These are phyloP conservation scores for Dasyurus viverrinus DNA, from an alignment of 2,113 vertebrate genomes.

Conservation along the genomic window DNA sequence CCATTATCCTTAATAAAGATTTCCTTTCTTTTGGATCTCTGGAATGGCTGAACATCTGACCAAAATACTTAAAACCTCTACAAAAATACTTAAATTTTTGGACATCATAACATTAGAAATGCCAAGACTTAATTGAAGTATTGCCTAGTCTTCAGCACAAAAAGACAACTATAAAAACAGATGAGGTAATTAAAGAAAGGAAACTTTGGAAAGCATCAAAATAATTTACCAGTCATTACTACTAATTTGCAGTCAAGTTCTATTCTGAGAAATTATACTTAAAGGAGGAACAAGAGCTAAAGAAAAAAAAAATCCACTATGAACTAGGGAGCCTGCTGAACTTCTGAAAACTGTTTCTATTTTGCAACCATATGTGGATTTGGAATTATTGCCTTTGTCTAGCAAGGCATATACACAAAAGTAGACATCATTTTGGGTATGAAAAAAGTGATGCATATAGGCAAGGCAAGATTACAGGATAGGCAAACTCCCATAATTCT, in stretches of 20 bases:
- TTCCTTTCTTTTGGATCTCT: slow-evolving; percentile 39
- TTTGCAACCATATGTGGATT: slow-evolving; percentile 47
- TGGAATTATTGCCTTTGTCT: not conserved
- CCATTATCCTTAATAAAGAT: slow-evolving; percentile 23
- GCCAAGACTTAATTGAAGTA: slow-evolving; percentile 50
- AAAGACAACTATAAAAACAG: slow-evolving; percentile 83
- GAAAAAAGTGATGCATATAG: not conserved
- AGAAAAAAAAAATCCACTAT: slow-evolving; percentile 47
- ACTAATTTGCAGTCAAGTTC: slow-evolving; percentile 57
- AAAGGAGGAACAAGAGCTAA: slow-evolving; percentile 51
- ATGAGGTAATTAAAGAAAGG: slow-evolving; percentile 70
- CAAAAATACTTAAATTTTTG: slow-evolving; percentile 55
- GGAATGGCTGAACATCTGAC: slow-evolving; percentile 48
- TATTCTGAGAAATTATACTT: slow-evolving; percentile 68
- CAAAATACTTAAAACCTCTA: slow-evolving; percentile 40
- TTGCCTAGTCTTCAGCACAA: slow-evolving; percentile 66
- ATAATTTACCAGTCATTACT: slow-evolving; percentile 64
- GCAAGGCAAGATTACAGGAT: not conserved
- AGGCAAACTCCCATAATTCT: not conserved
- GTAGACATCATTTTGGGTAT: not conserved
- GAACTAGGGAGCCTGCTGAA: slow-evolving; percentile 48
- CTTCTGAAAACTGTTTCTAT: slow-evolving; percentile 1
- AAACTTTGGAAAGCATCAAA: slow-evolving; percentile 63
- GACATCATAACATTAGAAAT: slow-evolving; percentile 53
- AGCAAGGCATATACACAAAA: not conserved